Evolutionary conservation across 2,113 vertebrate species (phyloP).

Genomic region (Speoplatyrhinus poulsoni): DNA sequence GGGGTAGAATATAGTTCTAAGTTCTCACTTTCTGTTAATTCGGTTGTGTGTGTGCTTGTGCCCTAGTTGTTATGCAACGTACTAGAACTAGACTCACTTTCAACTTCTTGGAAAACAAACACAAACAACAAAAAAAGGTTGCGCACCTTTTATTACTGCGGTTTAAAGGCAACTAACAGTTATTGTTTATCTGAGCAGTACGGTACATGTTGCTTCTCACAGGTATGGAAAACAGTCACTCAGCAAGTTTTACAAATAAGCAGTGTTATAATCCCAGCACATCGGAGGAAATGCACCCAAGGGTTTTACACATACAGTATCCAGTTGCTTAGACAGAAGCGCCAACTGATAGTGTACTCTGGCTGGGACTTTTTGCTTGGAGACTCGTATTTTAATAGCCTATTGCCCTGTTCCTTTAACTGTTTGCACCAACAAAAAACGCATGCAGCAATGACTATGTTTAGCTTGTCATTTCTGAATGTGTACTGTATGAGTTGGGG

Average conservation of each 20-base stretch:
- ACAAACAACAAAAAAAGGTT: neutral
- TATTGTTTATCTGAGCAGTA: neutral
- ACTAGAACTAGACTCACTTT: slow-evolving; percentile 41
- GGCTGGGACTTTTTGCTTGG: slow-evolving; percentile 21
- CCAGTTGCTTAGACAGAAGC: slow-evolving; percentile 32
- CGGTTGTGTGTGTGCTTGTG: neutral
- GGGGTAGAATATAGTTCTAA: neutral
- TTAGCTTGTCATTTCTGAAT: slow-evolving; percentile 56
- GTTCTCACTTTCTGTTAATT: slow-evolving; percentile 26
- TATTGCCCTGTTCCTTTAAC: slow-evolving; percentile 39
- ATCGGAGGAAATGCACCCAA: slow-evolving; percentile 19
- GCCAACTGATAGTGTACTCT: slow-evolving; percentile 31
- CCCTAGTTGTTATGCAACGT: slow-evolving; percentile 58
- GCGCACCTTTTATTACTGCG: slow-evolving; percentile 46
- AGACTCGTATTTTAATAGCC: slow-evolving; percentile 28
- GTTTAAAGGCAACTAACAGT: slow-evolving; percentile 2
- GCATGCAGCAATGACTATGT: slow-evolving; percentile 43
- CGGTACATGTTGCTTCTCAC: slow-evolving; percentile 1
- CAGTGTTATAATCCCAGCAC: neutral
- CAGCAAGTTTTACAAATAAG: neutral
- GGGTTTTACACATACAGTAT: slow-evolving; percentile 18
- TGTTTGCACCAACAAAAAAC: slow-evolving; percentile 34
- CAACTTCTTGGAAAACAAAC: slow-evolving; percentile 59
- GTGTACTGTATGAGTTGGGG: slow-evolving; percentile 45
- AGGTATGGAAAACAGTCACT: slow-evolving; percentile 21